Conservation (phyloP, 2,888 invertebrate species). For the Luperina nickerlii region DNA sequence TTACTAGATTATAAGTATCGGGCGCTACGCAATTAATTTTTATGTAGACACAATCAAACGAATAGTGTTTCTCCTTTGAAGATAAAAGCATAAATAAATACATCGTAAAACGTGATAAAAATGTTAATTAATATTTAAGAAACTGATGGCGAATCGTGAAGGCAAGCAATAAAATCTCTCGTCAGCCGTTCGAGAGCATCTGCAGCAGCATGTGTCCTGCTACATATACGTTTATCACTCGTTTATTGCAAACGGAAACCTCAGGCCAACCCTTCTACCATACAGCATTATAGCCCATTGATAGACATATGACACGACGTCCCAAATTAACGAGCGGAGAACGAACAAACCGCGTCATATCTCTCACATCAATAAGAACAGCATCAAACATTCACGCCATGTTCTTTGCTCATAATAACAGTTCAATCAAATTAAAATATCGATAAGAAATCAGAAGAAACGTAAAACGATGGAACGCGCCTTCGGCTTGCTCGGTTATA, state of each 20-base stretch:
- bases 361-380: conserved; percentile 59
- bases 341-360: conserved; percentile 49
- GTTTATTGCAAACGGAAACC: conserved; percentile 88
- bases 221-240: conserved; percentile 75
- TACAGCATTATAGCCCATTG: conserved; percentile 78
- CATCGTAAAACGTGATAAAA: conserved; percentile 65
- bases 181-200: conserved; percentile 73
- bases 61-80: conserved; percentile 54
- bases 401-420: conserved; percentile 74
- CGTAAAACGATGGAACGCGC: conserved; percentile 70
- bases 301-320: conserved; percentile 83
- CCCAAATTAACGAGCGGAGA: conserved; percentile 75
- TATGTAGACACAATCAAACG: conserved; percentile 57
- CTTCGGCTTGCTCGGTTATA: conserved; percentile 77
- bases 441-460: conserved; percentile 77
- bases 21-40: conserved; percentile 52
- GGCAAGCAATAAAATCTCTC: conserved; percentile 82
- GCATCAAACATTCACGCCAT: conserved; percentile 37
- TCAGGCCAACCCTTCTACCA: conserved; percentile 74
- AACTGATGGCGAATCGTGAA: conserved; percentile 73
- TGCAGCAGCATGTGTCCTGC: conserved; percentile 72
- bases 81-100: conserved; percentile 60
- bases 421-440: conserved; percentile 82
- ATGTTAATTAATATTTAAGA: conserved; percentile 64
- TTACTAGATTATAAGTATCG: conserved; percentile 37